Conservation (phyloP, 2,888 invertebrate species). For the Vannuccia rotundouncinata region DNA sequence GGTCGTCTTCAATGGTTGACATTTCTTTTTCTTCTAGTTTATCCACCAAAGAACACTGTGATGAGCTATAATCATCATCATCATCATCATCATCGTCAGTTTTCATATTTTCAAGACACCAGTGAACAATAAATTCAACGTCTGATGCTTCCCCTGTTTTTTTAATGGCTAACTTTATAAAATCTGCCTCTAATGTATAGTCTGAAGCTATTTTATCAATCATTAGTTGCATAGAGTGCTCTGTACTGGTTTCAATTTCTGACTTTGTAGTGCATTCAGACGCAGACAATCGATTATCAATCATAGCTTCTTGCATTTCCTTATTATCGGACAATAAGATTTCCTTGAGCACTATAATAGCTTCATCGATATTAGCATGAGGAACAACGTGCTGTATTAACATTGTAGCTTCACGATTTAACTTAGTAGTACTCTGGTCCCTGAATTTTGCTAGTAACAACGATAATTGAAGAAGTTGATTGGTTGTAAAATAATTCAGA, state of each 20-base stretch:
- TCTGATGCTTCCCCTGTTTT: background rate
- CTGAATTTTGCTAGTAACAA: background rate
- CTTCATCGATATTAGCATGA: background rate
- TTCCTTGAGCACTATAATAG: background rate
- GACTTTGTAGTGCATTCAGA: background rate
- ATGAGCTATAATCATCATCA: no score
- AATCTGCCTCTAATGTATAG: background rate
- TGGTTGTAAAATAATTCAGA: slow-evolving; percentile 8
- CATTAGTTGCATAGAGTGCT: background rate
- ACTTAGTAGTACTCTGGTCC: background rate
- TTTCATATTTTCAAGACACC: background rate
- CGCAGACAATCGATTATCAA: background rate
- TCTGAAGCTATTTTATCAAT: background rate
- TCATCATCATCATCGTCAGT: background rate
- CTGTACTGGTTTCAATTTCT: background rate
- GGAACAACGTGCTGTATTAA: background rate
- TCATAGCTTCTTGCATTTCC: background rate
- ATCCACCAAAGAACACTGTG: no score
- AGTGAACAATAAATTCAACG: background rate
- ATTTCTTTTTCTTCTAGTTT: no score
- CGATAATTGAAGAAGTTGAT: background rate
- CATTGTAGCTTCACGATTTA: background rate
- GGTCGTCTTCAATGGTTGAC: no score
- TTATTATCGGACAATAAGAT: background rate
- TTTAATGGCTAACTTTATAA: background rate